Conservation (phyloP, 2,888 invertebrate genomes). For the Drosophila anomelani region DNA sequence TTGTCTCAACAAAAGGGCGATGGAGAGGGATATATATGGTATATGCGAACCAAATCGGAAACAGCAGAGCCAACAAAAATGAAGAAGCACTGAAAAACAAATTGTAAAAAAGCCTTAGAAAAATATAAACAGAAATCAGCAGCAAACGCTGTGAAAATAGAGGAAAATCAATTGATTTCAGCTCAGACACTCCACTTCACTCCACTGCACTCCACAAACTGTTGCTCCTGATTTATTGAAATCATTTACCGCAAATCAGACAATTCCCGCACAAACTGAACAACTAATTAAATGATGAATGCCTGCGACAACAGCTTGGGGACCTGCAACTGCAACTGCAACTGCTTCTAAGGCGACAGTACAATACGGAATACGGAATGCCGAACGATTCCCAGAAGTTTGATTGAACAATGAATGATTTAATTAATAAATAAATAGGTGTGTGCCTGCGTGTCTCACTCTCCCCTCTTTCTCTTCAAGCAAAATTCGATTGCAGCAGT, state of each 20-base stretch:
- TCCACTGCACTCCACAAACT: conserved; percentile 34
- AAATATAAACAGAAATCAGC: conserved; percentile 38
- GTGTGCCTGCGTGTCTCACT: conserved; percentile 22
- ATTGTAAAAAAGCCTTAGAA: conserved; percentile 24
- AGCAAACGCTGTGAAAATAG: conserved; percentile 14
- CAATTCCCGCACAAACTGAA: conserved; percentile 42
- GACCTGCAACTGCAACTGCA: conserved; percentile 24
- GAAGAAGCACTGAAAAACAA: conserved; percentile 26
- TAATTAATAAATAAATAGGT: conserved; percentile 80
- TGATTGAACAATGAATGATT: conserved; percentile 76
- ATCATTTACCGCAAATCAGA: conserved; percentile 67
- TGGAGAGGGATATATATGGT: background rate
- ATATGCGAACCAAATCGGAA: conserved; percentile 34
- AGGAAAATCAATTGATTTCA: conserved; percentile 63
- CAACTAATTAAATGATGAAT: conserved; percentile 77
- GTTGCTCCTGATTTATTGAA: conserved; percentile 71
- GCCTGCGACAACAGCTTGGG: conserved; percentile 59
- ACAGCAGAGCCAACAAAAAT: conserved; percentile 34
- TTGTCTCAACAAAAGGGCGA: conserved; percentile 45
- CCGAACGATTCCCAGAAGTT: conserved; percentile 68
- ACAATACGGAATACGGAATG: background rate
- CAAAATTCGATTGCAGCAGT: conserved; percentile 54
- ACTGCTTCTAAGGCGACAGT: conserved; percentile 5
- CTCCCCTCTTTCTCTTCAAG: conserved; percentile 7
- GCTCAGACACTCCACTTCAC: conserved; percentile 24